Evolutionary conservation across 1,140 invertebrate species (phyloP).

Genomic region (Dendrolimus kikuchii): DNA sequence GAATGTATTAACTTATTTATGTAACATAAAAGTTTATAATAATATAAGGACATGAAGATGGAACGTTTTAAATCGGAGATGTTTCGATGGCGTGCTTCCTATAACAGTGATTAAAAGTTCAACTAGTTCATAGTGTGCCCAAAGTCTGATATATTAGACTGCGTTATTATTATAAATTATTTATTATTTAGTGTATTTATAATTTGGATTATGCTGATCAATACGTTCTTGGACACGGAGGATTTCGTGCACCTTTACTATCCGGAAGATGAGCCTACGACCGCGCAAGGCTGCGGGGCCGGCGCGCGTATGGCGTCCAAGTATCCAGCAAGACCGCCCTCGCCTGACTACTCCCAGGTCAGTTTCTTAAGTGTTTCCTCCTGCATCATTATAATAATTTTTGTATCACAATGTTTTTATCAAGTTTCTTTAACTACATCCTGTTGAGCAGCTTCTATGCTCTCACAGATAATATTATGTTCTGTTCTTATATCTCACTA

Average conservation of each 20-base stretch:
- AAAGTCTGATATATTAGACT: conserved; percentile 54
- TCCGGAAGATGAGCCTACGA: conserved; percentile 54
- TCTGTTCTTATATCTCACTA: too few species aligned
- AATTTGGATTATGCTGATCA: conserved; percentile 63
- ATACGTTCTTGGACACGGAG: conserved; percentile 65
- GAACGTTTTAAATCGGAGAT: conserved; percentile 42
- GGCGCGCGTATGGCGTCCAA: conserved; percentile 59
- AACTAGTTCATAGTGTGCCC: conserved; percentile 41
- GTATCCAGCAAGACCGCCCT: conserved; percentile 48
- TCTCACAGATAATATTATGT: too few species aligned
- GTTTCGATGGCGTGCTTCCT: conserved; percentile 47
- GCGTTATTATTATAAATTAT: conserved; percentile 24
- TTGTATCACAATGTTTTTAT: not conserved
- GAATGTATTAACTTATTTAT: conserved; percentile 38
- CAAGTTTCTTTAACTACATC: too few species aligned
- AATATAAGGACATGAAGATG: conserved; percentile 34
- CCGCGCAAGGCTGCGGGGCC: conserved; percentile 52
- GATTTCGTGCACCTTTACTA: conserved; percentile 68
- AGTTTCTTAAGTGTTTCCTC: conserved; percentile 7
- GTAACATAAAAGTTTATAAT: conserved; percentile 23
- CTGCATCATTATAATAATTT: conserved; percentile 3
- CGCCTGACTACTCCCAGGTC: conserved; percentile 56
- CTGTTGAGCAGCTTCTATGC: too few species aligned
- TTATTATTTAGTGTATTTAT: conserved; percentile 40
- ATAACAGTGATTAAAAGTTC: conserved; percentile 33